A percentile compares a stretch with the other conserved stretches of the same genome.
These are phyloP conservation scores for Exocentrus adspersus DNA, from an alignment of 2,888 invertebrate species.

Conservation along the genomic window DNA sequence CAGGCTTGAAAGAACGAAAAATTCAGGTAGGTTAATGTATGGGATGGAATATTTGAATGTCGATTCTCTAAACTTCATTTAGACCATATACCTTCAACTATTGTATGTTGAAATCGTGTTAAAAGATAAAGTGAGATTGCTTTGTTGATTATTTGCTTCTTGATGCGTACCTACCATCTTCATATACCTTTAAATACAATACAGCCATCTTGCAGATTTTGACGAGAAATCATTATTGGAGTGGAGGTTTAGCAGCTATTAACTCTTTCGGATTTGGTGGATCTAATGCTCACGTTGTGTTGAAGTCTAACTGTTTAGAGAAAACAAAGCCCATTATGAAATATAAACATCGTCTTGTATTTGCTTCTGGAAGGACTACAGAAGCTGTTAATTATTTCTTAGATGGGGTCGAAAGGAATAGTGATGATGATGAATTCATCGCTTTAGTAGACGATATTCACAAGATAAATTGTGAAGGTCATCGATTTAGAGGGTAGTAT, in stretches of 20 bases:
- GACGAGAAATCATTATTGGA: conserved; percentile 64
- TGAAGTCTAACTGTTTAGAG: conserved; percentile 60
- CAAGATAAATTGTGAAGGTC: too few relatives aligned
- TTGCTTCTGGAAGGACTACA: conserved; percentile 75
- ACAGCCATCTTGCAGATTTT: conserved; percentile 52
- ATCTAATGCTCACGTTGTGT: conserved; percentile 66
- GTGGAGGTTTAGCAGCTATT: conserved; percentile 68
- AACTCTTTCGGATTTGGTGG: conserved; percentile 77
- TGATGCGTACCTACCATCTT: too few relatives aligned
- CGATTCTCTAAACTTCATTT: not conserved
- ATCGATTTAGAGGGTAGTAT: too few relatives aligned
- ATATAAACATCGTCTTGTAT: conserved; percentile 61
- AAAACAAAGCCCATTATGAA: conserved; percentile 31
- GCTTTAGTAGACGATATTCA: conserved; percentile 77
- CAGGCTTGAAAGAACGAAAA: conserved; percentile 66
- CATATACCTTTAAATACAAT: not conserved
- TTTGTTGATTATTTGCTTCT: too few relatives aligned
- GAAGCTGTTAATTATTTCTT: conserved; percentile 75
- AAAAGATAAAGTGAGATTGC: too few relatives aligned
- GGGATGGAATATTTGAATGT: conserved; percentile 26
- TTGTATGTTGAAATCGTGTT: not conserved
- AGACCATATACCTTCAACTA: too few relatives aligned
- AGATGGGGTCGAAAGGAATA: conserved; percentile 68
- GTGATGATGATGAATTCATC: conserved; percentile 74
- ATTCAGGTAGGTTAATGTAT: conserved; percentile 58